Percentiles rank a stretch among this genome's conserved stretches.
phyloP scores from a whole-genome alignment of 2,888 invertebrate genomes.

The Chelonus formosanus region DNA sequence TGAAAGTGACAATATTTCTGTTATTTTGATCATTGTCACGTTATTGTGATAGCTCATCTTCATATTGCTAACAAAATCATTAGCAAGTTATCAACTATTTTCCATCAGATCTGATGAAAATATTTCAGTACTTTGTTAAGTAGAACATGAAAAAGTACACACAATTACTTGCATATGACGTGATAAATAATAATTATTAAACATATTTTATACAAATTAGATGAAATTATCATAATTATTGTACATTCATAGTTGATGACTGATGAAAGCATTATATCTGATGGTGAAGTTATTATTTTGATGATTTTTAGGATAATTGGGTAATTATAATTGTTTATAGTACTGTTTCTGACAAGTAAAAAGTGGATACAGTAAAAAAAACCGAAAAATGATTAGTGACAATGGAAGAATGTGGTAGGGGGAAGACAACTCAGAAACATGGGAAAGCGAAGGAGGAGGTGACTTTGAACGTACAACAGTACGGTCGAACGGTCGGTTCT shows the following conservation, averaged over 20 bases:
- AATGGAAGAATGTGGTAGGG: constrained; percentile 2
- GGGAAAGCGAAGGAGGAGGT: constrained; percentile 23
- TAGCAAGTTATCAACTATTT: not conserved
- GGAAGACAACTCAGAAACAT: constrained; percentile 9
- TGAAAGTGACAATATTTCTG: constrained; percentile 51
- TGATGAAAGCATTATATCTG: too few relatives aligned
- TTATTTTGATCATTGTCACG: constrained; percentile 48
- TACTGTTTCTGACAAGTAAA: not conserved
- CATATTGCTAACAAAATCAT: constrained; percentile 23
- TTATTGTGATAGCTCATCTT: constrained; percentile 28
- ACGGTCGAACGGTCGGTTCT: constrained; percentile 38
- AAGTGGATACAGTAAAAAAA: not conserved
- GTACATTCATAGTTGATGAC: too few relatives aligned
- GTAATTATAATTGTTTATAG: too few relatives aligned
- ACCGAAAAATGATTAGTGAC: not conserved
- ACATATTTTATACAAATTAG: too few relatives aligned
- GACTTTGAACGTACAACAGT: constrained; percentile 18
- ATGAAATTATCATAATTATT: too few relatives aligned
- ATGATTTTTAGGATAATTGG: too few relatives aligned
- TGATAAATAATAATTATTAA: too few relatives aligned
- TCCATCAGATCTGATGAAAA: not conserved
- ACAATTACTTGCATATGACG: not conserved
- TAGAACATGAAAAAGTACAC: not conserved
- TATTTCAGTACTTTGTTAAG: not conserved
- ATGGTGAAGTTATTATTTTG: too few relatives aligned